phyloP scores from a whole-genome alignment of 2,113 vertebrate species.

The Telmatochromis brichardi region DNA sequence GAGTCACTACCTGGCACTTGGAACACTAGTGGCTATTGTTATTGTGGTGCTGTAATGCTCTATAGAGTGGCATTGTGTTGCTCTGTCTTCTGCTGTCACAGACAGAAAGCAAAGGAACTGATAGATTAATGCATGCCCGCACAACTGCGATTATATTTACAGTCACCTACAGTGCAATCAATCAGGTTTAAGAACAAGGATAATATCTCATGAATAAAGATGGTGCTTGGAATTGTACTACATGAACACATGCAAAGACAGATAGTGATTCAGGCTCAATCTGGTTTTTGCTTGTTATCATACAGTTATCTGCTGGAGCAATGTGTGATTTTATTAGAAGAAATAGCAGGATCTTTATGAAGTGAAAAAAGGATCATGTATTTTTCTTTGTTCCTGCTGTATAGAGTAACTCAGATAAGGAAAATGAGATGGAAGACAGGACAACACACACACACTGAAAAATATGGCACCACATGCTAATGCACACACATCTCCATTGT shows the following conservation, averaged over 20 bases:
- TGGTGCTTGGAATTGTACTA: neutral
- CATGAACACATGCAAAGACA: neutral
- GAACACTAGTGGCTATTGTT: constrained; percentile 68
- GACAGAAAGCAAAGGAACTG: neutral
- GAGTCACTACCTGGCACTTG: constrained; percentile 73
- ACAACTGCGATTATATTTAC: neutral
- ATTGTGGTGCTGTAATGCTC: constrained; percentile 40
- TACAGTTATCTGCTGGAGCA: neutral
- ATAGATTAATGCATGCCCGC: neutral
- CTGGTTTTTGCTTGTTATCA: neutral
- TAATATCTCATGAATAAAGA: constrained; percentile 38
- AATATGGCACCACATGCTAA: constrained; percentile 27
- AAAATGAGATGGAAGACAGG: neutral
- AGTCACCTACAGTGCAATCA: neutral
- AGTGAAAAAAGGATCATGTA: neutral
- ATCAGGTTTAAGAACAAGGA: neutral
- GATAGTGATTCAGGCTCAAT: neutral
- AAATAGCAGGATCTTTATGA: neutral
- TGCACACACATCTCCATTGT: constrained; percentile 44
- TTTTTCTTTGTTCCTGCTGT: neutral
- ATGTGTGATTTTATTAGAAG: neutral
- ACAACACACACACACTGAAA: neutral
- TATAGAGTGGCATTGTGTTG: constrained; percentile 62
- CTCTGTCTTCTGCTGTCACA: constrained; percentile 20
- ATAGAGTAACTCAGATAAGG: neutral